These are phyloP conservation scores for Hartigia nigra DNA, from an alignment of 2,888 invertebrate species.

Conservation along the genomic window DNA sequence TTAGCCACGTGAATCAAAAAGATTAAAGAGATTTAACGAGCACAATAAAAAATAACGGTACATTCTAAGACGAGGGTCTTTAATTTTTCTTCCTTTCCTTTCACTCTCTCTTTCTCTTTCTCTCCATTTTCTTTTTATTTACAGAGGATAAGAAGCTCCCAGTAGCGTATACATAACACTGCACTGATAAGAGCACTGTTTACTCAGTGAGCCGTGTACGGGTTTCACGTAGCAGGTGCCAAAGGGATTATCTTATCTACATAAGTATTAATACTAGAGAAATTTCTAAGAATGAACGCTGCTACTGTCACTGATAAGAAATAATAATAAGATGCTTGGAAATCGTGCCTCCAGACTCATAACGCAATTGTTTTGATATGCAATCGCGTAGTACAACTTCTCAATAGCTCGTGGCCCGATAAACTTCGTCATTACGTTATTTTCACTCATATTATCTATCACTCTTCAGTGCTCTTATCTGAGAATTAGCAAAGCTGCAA, in stretches of 20 bases:
- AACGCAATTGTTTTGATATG: neutral
- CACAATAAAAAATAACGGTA: neutral
- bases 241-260: constrained; percentile 31
- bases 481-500: neutral
- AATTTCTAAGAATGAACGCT: neutral
- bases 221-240: constrained; percentile 14
- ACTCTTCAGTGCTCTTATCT: neutral
- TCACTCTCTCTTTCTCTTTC: neutral
- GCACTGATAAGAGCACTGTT: neutral
- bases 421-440: neutral
- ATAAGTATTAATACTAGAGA: neutral
- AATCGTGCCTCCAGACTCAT: neutral
- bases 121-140: neutral
- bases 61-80: neutral
- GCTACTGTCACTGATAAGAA: neutral
- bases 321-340: neutral
- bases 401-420: neutral
- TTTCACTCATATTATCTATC: neutral
- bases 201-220: constrained; percentile 7
- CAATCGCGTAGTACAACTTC: neutral
- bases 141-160: neutral
- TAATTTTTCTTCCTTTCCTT: neutral
- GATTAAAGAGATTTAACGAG: neutral
- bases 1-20: neutral
- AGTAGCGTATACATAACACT: neutral